Evolutionary conservation across 1,140 invertebrate species (phyloP), one percentile per base, ranked within the genome.

Genomic region (Diorhabda elongata): DNA sequence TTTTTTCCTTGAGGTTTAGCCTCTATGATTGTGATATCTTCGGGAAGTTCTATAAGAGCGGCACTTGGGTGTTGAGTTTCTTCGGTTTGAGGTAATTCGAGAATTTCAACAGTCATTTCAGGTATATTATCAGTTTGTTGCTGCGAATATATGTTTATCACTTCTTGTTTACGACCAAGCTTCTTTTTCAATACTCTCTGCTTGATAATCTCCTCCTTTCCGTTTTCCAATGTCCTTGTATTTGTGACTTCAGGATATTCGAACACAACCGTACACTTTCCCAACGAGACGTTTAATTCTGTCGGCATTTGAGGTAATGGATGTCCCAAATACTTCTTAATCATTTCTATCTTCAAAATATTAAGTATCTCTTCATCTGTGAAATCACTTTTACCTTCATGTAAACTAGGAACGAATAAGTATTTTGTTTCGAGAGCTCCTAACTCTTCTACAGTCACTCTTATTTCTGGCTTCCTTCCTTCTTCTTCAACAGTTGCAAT

Each of bases 21-120:
- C 69, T 85, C 81, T 4, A 82, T 81, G 1, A 84, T 75, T 4
- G 80, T 78, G 4, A 82, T 79, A 68, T 83, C 80, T 77, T 85
- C 83, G 6, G 81, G 80, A 44, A 77, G 58, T 70, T 83, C 80
- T 58, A 73, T 73, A 8, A 76, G 56, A n/a, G 73, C 61, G 58
- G 66, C 64, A 58, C 71, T 66, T 7, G 62, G 58, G 66, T 44
- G 66, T 8, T n/a, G 47, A 6, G 64, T 61, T 63, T 72, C 70
- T 64, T 72, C 70, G 52, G 62, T 68, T 45, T 61, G 43, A 5
- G 43, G 8, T 3, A 61, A 59, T 69, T 74, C 73, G 64, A 69
- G 63, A 44, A 73, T 70, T 2, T 58, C 68, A 5, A 70, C 69
- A 41, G 66, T 7, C 9, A 64, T 74, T 8, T 52, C 57, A 64